Evolutionary conservation across 2,797 vertebrate genomes (phyloP).

Genomic region (Acanthurus leucopareius): DNA sequence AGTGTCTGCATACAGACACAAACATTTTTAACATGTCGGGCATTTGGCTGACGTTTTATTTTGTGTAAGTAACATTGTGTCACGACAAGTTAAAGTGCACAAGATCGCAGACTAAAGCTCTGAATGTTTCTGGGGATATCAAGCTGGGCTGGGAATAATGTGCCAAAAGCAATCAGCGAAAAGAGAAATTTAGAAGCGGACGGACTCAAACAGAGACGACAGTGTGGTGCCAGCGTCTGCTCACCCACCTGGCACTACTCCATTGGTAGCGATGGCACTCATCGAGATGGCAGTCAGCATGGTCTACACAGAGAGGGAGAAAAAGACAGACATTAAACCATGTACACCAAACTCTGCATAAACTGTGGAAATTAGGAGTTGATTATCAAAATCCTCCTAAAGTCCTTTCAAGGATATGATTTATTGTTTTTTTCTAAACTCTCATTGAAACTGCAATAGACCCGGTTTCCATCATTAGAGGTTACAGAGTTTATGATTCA

Average conservation of each 20-base stretch:
- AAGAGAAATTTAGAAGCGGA: conserved; percentile 72
- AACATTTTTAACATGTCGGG: conserved; percentile 29
- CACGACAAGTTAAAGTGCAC: conserved; percentile 63
- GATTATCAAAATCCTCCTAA: background rate
- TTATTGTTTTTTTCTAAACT: too few species aligned
- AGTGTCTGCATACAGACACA: conserved; percentile 33
- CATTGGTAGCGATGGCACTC: conserved; percentile 99
- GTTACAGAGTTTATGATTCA: background rate
- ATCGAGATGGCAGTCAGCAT: conserved; percentile 99
- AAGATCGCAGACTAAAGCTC: conserved; percentile 65
- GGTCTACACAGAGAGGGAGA: conserved; percentile 84
- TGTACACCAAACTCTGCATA: conserved; percentile 16
- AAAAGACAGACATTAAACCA: conserved; percentile 33
- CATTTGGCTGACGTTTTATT: conserved; percentile 64
- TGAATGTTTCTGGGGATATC: conserved; percentile 70
- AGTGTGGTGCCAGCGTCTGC: conserved; percentile 75
- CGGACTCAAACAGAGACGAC: conserved; percentile 74
- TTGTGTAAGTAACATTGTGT: conserved; percentile 67
- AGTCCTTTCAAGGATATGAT: too few species aligned
- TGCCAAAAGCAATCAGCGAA: conserved; percentile 76
- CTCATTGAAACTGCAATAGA: background rate
- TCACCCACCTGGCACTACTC: conserved; percentile 97
- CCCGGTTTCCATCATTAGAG: background rate
- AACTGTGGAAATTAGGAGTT: background rate
- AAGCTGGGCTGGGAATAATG: conserved; percentile 66